Evolutionary conservation across 1,140 invertebrate species (phyloP).

Genomic region (Eurytemora carolleeae): DNA sequence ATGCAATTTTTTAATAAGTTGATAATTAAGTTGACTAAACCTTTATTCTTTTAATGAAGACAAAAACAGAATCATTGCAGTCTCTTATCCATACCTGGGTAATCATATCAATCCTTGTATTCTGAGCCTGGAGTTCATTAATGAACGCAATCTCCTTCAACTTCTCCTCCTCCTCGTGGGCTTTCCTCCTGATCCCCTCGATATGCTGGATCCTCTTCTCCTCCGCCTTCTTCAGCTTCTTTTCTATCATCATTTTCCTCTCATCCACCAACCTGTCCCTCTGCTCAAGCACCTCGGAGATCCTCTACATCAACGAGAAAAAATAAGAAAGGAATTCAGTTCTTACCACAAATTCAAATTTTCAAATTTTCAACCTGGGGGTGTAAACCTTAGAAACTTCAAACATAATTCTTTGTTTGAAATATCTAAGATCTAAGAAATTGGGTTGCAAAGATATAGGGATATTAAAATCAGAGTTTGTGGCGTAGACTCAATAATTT

Average conservation of each 20-base stretch:
- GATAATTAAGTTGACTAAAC: too few species aligned
- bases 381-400: too few species aligned
- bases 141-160: constrained; percentile 94
- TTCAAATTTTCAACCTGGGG: too few species aligned
- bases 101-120: constrained; percentile 71
- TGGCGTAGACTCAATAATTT: too few species aligned
- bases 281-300: constrained; percentile 71
- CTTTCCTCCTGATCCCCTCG: constrained; percentile 67
- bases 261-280: constrained; percentile 68
- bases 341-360: too few species aligned
- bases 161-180: constrained; percentile 92
- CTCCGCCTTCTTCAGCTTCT: constrained; percentile 64
- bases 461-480: too few species aligned
- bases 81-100: constrained; percentile 52
- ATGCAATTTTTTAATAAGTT: not conserved
- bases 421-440: too few species aligned
- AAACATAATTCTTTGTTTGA: too few species aligned
- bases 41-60: too few species aligned
- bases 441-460: too few species aligned
- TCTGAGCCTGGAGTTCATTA: constrained; percentile 83
- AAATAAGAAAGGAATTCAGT: too few species aligned
- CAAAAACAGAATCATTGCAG: too few species aligned
- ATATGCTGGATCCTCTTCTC: constrained; percentile 65
- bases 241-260: constrained; percentile 57
- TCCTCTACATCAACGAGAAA: constrained; percentile 27